Evolutionary conservation across 2,113 vertebrate genomes (phyloP).

Genomic region (Bambusicola thoracicus): DNA sequence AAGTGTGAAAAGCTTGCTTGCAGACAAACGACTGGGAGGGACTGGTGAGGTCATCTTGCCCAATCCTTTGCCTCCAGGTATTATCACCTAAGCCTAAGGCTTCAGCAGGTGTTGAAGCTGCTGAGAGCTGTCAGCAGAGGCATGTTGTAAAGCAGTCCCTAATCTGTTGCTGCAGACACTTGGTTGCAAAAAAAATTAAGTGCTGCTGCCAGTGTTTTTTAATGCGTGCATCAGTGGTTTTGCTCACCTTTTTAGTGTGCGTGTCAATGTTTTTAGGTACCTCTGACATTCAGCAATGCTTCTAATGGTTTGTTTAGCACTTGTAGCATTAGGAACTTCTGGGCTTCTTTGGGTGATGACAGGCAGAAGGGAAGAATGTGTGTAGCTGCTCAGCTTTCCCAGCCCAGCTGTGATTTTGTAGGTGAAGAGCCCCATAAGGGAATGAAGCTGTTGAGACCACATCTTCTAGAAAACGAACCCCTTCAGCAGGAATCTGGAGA

Average conservation of each 20-base stretch:
- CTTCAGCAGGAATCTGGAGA: neutral
- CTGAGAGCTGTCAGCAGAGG: neutral
- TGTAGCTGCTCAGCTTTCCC: neutral
- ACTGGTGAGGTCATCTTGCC: neutral
- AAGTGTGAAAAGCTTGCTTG: neutral
- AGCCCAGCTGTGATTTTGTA: neutral
- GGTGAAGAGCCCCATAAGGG: neutral
- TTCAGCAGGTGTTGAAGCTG: neutral
- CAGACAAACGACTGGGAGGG: neutral
- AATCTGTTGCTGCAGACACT: neutral
- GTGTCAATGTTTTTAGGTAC: neutral
- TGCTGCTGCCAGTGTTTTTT: neutral
- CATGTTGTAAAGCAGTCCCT: neutral
- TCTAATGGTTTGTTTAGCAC: conserved; percentile 10
- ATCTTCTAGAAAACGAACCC: neutral
- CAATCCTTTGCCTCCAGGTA: neutral
- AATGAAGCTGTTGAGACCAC: neutral
- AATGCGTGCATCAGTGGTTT: neutral
- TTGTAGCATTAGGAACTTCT: neutral
- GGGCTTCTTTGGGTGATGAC: neutral
- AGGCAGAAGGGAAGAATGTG: neutral
- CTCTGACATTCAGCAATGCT: neutral
- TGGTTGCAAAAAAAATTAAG: neutral
- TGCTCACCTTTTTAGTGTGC: neutral
- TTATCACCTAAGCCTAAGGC: neutral